A percentile compares a stretch with the other conserved stretches of the same genome.
These are phyloP conservation scores for Epinephelus awoara DNA, from an alignment of 2,797 vertebrate genomes.

Conservation along the genomic window DNA sequence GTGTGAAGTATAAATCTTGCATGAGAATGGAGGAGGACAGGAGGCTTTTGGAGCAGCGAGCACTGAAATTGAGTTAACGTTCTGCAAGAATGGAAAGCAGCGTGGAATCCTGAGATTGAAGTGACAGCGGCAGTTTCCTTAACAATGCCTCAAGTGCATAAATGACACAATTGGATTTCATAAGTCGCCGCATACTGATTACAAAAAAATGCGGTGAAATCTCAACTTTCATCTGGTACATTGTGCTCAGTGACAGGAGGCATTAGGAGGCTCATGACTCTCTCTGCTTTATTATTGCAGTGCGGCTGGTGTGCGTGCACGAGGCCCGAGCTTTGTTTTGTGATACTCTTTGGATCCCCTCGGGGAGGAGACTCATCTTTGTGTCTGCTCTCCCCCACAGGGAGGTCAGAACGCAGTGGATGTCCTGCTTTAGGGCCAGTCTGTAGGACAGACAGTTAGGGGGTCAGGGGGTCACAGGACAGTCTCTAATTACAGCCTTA, in stretches of 20 bases:
- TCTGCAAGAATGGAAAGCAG: slow-evolving; percentile 16
- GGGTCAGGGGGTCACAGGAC: slow-evolving; percentile 8
- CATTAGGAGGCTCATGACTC: slow-evolving; percentile 43
- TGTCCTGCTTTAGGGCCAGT: slow-evolving; percentile 18
- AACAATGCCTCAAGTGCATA: slow-evolving; percentile 46
- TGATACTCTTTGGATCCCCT: slow-evolving; percentile 24
- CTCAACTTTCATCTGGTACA: slow-evolving; percentile 39
- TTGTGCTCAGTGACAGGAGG: slow-evolving; percentile 30
- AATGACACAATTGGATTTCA: slow-evolving; percentile 50
- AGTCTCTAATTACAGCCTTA: not conserved
- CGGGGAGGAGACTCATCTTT: slow-evolving; percentile 27
- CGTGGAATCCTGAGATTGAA: slow-evolving; percentile 36
- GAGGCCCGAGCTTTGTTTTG: slow-evolving; percentile 13
- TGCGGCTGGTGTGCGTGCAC: slow-evolving; percentile 1
- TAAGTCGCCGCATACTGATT: slow-evolving; percentile 30
- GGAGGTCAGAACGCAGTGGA: slow-evolving; percentile 19
- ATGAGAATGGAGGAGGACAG: not conserved
- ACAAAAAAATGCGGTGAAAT: slow-evolving; percentile 34
- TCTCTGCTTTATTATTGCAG: slow-evolving; percentile 30
- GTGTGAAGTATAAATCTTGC: slow-evolving; percentile 33
- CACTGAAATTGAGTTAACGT: slow-evolving; percentile 34
- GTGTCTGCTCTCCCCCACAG: slow-evolving; percentile 27
- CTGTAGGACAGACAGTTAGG: slow-evolving; percentile 11
- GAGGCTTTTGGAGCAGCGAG: not conserved
- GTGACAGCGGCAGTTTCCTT: slow-evolving; percentile 44